Evolutionary conservation across 2,888 invertebrate species (phyloP).

Genomic region (Chloromyia formosa): DNA sequence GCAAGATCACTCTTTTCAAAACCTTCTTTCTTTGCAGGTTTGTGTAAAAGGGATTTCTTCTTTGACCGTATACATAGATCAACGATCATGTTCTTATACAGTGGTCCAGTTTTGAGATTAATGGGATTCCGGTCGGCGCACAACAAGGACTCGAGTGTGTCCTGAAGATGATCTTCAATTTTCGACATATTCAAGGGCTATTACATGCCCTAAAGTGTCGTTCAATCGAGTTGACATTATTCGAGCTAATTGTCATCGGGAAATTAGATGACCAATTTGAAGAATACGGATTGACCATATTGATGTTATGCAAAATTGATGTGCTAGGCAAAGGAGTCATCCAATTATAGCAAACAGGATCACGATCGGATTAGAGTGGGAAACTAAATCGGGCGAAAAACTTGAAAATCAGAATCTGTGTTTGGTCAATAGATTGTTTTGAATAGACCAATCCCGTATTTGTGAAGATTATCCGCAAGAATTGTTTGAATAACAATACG

Average conservation of each 20-base stretch:
- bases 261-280: conserved; percentile 8
- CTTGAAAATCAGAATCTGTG: conserved; percentile 12
- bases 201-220: conserved; percentile 36
- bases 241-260: conserved; percentile 22
- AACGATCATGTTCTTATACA: not conserved
- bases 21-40: not conserved
- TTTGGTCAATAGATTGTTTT: conserved; percentile 27
- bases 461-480: conserved; percentile 15
- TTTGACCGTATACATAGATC: conserved; percentile 10
- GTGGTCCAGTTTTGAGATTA: conserved; percentile 25
- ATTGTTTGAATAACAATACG: not conserved
- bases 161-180: conserved; percentile 30
- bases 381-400: conserved; percentile 37
- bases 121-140: conserved; percentile 16
- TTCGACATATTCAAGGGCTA: conserved; percentile 42
- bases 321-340: not conserved
- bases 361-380: not conserved
- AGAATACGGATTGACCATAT: not conserved
- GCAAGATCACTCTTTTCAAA: conserved; percentile 21
- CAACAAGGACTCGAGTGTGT: conserved; percentile 16
- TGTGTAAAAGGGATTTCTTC: conserved; percentile 15
- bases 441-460: conserved; percentile 25
- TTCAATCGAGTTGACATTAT: conserved; percentile 16
- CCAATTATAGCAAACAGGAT: conserved; percentile 21
- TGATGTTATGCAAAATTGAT: not conserved